Evolutionary conservation across 1,140 invertebrate genomes (phyloP).

Genomic region (Scaptomyza hsui): DNA sequence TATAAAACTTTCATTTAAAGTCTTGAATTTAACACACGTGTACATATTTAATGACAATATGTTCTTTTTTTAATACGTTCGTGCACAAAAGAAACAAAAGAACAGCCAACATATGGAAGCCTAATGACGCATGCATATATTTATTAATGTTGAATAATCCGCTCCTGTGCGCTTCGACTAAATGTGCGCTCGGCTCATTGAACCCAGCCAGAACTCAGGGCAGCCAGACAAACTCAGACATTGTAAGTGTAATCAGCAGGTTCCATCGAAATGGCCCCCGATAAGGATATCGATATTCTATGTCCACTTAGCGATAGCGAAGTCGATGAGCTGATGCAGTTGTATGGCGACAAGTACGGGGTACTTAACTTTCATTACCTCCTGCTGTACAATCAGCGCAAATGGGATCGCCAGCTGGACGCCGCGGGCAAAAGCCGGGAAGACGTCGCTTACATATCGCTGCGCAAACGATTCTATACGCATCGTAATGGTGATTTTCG

Average conservation of each 20-base stretch:
- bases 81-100: no score
- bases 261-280: conserved; percentile 32
- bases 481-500: conserved; percentile 61
- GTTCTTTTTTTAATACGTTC: no score
- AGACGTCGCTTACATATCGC: conserved; percentile 45
- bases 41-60: no score
- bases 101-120: no score
- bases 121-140: no score
- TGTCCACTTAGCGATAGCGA: conserved; percentile 60
- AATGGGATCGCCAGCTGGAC: conserved; percentile 68
- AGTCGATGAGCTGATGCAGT: conserved; percentile 63
- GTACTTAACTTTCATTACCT: conserved; percentile 66
- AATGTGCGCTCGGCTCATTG: conserved; percentile 12
- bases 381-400: conserved; percentile 70
- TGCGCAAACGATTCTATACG: conserved; percentile 72
- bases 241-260: conserved; percentile 7
- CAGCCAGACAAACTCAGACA: conserved; percentile 10
- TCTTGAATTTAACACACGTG: no score
- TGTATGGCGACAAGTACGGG: conserved; percentile 60
- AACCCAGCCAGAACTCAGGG: conserved; percentile 1
- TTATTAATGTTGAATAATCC: conserved; percentile 9
- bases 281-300: conserved; percentile 71
- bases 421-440: conserved; percentile 24
- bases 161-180: conserved; percentile 6
- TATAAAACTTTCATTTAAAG: no score